Conservation (phyloP, 2,797 vertebrate species). For the Vultur gryphus region DNA sequence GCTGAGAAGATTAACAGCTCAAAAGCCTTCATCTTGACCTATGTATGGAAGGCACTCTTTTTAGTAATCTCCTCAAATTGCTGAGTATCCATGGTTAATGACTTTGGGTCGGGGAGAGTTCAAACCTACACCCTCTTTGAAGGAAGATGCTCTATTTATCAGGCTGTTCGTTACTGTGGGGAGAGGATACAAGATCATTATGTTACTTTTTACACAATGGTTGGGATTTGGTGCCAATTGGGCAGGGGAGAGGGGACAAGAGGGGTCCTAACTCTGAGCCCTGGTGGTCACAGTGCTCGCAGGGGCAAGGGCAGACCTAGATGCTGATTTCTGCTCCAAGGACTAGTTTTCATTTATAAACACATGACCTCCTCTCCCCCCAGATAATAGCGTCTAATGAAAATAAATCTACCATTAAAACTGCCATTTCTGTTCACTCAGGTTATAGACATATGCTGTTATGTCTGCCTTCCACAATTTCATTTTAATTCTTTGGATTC, state of each 20-base stretch:
- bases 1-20: neutral
- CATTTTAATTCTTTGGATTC: neutral
- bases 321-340: neutral
- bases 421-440: neutral
- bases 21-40: neutral
- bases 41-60: neutral
- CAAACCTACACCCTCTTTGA: neutral
- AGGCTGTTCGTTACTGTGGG: neutral
- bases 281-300: rapidly evolving
- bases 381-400: neutral
- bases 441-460: neutral
- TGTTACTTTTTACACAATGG: neutral
- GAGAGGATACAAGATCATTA: neutral
- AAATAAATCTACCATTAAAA: neutral
- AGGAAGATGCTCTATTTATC: neutral
- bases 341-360: neutral
- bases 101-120: neutral
- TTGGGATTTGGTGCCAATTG: neutral
- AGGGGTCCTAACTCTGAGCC: neutral
- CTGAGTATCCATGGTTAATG: neutral
- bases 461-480: neutral
- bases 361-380: neutral
- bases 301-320: neutral
- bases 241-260: neutral
- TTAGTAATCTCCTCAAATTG: neutral